Evolutionary conservation across 2,888 invertebrate species (phyloP).

Genomic region (Harpalus rubripes): DNA sequence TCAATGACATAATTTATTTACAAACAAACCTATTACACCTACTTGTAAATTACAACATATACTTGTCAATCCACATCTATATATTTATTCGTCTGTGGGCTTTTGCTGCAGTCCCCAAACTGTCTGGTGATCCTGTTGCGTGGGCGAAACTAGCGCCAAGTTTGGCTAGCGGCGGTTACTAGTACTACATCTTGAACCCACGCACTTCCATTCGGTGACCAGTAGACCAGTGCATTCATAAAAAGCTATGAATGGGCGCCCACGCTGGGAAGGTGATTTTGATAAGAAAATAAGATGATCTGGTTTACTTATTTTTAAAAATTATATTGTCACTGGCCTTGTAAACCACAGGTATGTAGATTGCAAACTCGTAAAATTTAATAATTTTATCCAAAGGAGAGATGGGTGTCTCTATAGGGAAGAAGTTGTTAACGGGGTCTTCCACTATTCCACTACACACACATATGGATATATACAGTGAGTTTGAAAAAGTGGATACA

Average conservation of each 20-base stretch:
- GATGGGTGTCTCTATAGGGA: too few relatives aligned
- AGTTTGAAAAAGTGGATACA: too few relatives aligned
- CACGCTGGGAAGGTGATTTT: conserved; percentile 20
- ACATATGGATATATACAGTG: too few relatives aligned
- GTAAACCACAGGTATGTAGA: too few relatives aligned
- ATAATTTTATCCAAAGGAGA: too few relatives aligned
- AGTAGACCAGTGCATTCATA: conserved; percentile 26
- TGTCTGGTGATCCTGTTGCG: not conserved
- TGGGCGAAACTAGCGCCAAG: conserved; percentile 30
- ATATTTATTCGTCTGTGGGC: not conserved
- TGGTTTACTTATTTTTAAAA: conserved; percentile 4
- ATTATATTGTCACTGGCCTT: too few relatives aligned
- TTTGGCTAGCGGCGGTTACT: conserved; percentile 23
- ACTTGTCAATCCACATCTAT: conserved; percentile 9
- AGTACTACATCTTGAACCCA: conserved; percentile 32
- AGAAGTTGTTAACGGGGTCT: too few relatives aligned
- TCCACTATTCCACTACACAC: too few relatives aligned
- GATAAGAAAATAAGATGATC: not conserved
- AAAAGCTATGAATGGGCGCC: conserved; percentile 25
- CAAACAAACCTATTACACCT: conserved; percentile 15
- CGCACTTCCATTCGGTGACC: conserved; percentile 26
- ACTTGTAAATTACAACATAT: conserved; percentile 3
- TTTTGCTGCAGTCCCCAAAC: not conserved
- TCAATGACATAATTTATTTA: conserved; percentile 19
- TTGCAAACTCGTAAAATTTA: too few relatives aligned